Evolutionary conservation across 1,140 invertebrate genomes (phyloP).

Genomic region (Gonatopus flavifemur): DNA sequence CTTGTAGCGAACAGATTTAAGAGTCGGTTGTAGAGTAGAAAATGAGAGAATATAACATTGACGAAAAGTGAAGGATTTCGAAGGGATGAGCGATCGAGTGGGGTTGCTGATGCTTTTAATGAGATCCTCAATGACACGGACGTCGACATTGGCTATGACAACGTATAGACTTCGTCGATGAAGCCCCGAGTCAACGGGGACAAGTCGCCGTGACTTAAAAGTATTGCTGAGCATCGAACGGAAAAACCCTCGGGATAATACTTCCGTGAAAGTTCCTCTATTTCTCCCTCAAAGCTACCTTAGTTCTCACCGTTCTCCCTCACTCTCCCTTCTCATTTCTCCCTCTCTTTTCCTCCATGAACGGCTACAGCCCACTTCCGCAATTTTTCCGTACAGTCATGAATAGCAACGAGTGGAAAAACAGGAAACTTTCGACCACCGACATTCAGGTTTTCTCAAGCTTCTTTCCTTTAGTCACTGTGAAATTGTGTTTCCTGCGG

Average conservation of each 20-base stretch:
- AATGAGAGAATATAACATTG: not conserved
- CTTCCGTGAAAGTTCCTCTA: slow-evolving; percentile 24
- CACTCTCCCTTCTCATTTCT: slow-evolving; percentile 3
- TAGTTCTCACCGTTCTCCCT: not conserved
- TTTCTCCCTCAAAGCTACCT: slow-evolving; percentile 6
- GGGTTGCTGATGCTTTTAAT: slow-evolving; percentile 40
- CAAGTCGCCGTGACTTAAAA: slow-evolving; percentile 29
- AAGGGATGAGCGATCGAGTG: slow-evolving; percentile 31
- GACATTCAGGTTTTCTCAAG: slow-evolving; percentile 27
- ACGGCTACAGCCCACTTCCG: slow-evolving; percentile 28
- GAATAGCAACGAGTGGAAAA: slow-evolving; percentile 50
- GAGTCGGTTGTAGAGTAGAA: not conserved
- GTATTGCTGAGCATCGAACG: slow-evolving; percentile 27
- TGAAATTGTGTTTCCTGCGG: too few species aligned
- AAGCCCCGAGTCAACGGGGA: slow-evolving; percentile 10
- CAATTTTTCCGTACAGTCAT: slow-evolving; percentile 43
- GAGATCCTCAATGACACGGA: slow-evolving; percentile 38
- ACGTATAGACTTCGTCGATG: not conserved
- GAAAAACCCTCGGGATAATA: slow-evolving; percentile 34
- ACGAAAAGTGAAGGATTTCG: too few species aligned
- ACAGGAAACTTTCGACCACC: slow-evolving; percentile 38
- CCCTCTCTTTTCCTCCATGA: slow-evolving; percentile 9
- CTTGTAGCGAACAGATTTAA: slow-evolving; percentile 12
- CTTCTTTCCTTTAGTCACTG: too few species aligned
- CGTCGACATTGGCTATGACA: slow-evolving; percentile 1